Evolutionary conservation across 1,140 invertebrate genomes (phyloP).

Genomic region (Lasaia peninsularis): DNA sequence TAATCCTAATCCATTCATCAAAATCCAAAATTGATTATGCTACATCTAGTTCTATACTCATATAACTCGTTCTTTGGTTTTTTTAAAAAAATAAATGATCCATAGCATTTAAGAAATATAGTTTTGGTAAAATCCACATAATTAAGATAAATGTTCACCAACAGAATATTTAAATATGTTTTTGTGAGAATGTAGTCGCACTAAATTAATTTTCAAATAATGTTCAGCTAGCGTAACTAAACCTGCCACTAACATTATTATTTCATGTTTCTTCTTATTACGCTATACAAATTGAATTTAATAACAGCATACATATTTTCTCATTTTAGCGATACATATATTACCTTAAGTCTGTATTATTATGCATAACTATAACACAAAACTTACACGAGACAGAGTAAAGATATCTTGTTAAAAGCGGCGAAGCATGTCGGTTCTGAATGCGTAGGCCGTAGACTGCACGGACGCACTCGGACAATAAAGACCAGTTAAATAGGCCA

Average conservation of each 20-base stretch:
- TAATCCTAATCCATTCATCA: no score
- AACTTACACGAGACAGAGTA: slow-evolving; percentile 27
- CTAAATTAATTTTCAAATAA: background rate
- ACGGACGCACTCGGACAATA: slow-evolving; percentile 67
- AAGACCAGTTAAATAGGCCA: slow-evolving; percentile 60
- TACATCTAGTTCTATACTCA: no score
- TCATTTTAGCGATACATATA: slow-evolving; percentile 4
- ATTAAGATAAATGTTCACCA: no score
- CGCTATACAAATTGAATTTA: background rate
- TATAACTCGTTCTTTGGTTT: no score
- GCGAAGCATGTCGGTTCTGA: slow-evolving; percentile 53
- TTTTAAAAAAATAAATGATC: no score
- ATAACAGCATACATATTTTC: background rate
- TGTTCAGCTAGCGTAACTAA: background rate
- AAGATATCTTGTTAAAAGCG: slow-evolving; percentile 56
- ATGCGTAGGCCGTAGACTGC: slow-evolving; percentile 72
- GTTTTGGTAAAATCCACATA: no score
- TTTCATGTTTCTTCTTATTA: background rate
- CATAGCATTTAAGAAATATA: no score
- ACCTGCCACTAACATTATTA: background rate
- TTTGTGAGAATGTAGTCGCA: background rate
- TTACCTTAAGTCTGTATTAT: background rate
- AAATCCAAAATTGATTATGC: no score
- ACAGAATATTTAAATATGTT: background rate
- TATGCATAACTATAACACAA: background rate